Percentiles rank a stretch among this genome's conserved stretches.
Evolutionary conservation across 2,888 invertebrate genomes (phyloP).

Genomic region (Villa cingulata): DNA sequence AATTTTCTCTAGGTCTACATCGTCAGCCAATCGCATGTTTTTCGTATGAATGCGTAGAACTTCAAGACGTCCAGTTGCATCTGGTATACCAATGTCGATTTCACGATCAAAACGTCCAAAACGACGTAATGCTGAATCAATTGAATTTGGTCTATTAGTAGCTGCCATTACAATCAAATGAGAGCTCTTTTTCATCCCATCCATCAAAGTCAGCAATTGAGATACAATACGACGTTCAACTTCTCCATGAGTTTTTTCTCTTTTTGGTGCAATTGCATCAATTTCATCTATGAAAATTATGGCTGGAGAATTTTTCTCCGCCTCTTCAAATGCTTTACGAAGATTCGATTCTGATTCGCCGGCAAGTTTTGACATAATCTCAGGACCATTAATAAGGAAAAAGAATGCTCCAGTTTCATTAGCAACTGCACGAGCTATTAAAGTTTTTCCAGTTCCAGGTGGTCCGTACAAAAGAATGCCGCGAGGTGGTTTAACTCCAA

Average conservation of each 20-base stretch:
- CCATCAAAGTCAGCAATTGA: slow-evolving; percentile 95
- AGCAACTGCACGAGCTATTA: slow-evolving; percentile 96
- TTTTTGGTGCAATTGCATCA: slow-evolving; percentile 97
- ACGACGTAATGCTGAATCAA: slow-evolving; percentile 92
- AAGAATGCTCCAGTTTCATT: slow-evolving; percentile 99
- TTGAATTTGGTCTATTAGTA: slow-evolving; percentile 97
- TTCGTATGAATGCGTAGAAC: slow-evolving; percentile 98
- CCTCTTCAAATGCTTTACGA: slow-evolving; percentile 98
- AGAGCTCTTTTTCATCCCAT: slow-evolving; percentile 96
- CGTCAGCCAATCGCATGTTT: slow-evolving; percentile 98
- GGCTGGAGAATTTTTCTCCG: slow-evolving; percentile 98
- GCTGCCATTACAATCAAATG: slow-evolving; percentile 99
- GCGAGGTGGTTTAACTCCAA: slow-evolving; percentile 97
- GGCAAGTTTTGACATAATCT: slow-evolving; percentile 99
- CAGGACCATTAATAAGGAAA: slow-evolving; percentile 97
- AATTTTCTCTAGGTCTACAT: slow-evolving; percentile 96
- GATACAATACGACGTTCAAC: slow-evolving; percentile 98
- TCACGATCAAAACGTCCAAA: slow-evolving; percentile 98
- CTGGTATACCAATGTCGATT: slow-evolving; percentile 99
- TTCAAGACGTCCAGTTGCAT: slow-evolving; percentile 94
- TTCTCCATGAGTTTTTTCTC: slow-evolving; percentile 99
- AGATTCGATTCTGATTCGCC: slow-evolving; percentile 99
- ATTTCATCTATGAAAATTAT: slow-evolving; percentile 99
- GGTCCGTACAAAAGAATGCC: slow-evolving; percentile 96
- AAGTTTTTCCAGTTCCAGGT: slow-evolving; percentile 85